phyloP scores from a whole-genome alignment of 2,888 invertebrate genomes.

The Epinotia ramella region DNA sequence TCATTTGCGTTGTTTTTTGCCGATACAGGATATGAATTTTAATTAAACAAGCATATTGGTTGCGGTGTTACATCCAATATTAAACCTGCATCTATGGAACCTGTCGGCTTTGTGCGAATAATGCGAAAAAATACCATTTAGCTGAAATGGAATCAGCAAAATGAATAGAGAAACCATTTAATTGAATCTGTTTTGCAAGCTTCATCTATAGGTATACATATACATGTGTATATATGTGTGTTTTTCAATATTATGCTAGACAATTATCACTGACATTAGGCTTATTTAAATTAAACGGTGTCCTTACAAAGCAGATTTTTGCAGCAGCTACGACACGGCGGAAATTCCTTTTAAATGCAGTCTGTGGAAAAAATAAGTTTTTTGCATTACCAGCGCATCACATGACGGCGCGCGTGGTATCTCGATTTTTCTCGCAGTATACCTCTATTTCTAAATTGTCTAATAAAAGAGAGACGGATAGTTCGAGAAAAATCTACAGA shows the following conservation, averaged over 20 bases:
- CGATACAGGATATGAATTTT: slow-evolving; percentile 20
- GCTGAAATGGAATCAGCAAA: background rate
- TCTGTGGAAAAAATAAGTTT: background rate
- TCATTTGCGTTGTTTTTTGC: slow-evolving; percentile 27
- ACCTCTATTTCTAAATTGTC: too few relatives aligned
- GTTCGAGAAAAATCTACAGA: too few relatives aligned
- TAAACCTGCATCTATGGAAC: background rate
- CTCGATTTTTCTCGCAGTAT: too few relatives aligned
- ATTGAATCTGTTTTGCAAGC: too few relatives aligned
- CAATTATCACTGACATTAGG: background rate
- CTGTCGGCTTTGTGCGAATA: background rate
- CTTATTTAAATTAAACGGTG: background rate
- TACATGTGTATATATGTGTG: background rate
- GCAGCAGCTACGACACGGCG: background rate
- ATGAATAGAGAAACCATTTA: too few relatives aligned
- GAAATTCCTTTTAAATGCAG: background rate
- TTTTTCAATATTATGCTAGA: too few relatives aligned
- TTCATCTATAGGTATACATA: background rate
- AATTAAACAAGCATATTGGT: slow-evolving; percentile 18
- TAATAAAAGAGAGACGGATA: too few relatives aligned
- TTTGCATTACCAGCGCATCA: background rate
- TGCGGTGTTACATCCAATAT: slow-evolving; percentile 15
- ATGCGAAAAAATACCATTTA: background rate
- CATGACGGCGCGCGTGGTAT: too few relatives aligned
- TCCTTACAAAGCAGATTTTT: background rate